Base-by-base conservation (phyloP, 2,113 vertebrate genomes). In the Progne subis region DNA sequence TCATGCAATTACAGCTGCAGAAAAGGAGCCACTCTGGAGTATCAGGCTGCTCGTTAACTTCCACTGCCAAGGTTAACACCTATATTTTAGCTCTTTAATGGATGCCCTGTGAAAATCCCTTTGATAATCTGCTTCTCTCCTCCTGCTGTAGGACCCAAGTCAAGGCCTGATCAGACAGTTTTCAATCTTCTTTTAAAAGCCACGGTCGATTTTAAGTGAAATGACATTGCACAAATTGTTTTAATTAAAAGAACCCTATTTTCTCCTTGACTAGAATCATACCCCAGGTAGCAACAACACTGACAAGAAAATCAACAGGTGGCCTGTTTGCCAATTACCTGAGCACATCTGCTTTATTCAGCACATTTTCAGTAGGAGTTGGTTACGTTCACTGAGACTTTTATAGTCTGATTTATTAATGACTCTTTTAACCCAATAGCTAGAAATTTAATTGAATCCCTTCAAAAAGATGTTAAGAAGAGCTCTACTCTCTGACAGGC, bases 201-300 rank as follows among this genome's bases (percentile, higher is more conserved):
- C 52, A 71, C 11, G 15, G 87, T 82, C 32, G 63, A 92, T 94
- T 85, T 86, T 94, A 91, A 93, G 77, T 89, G 84, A 95, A 95
- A 94, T 70, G 52, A 55, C 82, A 82, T 71, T 77, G 82, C 76
- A 55, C 24, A 2, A 75, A 87, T 79, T 84, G 81, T 84, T 96
- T 95, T 95, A 96, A 95, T 97, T 97, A 91, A 91, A 93, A 67
- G 65, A 95, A 64, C 55, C 69, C 41, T 84, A 68, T 95, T 97
- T 96, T 96, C 86, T 95, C 59, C 69, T 88, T 90, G 82, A 90
- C 76, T 86, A 70, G 84, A 91, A 74, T 94, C 55, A 47, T 82
- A 91, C 72, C 65, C 83, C 72, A 80, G 90, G 75, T 91, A 94
- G 93, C 80, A 85, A 81, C 41, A 86, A 86, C 59, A 76, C 61